Conservation (phyloP, 2,888 invertebrate genomes). For the Drosophila hamatofila region DNA sequence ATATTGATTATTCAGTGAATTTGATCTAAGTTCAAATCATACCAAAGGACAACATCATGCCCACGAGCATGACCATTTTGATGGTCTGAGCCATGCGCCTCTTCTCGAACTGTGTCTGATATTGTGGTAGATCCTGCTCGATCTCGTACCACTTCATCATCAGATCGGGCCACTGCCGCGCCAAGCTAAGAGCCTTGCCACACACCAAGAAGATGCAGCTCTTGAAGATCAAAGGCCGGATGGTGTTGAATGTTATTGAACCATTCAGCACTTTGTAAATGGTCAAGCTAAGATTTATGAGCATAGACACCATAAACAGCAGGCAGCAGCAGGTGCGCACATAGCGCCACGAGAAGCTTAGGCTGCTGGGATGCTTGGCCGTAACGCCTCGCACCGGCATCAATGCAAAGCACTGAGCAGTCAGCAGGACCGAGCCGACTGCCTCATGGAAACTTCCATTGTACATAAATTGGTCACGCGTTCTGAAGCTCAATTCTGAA, state of each 20-base stretch:
- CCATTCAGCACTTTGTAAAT: constrained; percentile 71
- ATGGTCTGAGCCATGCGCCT: constrained; percentile 83
- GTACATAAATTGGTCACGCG: constrained; percentile 70
- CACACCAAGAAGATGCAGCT: constrained; percentile 71
- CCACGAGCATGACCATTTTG: constrained; percentile 85
- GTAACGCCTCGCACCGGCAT: constrained; percentile 86
- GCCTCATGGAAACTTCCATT: constrained; percentile 84
- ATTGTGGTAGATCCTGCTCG: constrained; percentile 85
- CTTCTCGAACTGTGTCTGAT: constrained; percentile 79
- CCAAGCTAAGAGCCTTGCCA: constrained; percentile 85
- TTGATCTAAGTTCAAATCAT: constrained; percentile 32
- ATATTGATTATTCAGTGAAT: background rate
- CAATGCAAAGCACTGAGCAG: constrained; percentile 86
- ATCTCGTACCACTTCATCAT: constrained; percentile 86
- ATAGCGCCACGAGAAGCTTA: constrained; percentile 83
- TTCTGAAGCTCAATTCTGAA: constrained; percentile 11
- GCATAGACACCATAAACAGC: constrained; percentile 58
- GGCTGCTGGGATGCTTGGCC: constrained; percentile 84
- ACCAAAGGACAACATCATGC: constrained; percentile 86
- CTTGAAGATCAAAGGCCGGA: constrained; percentile 83
- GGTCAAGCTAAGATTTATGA: constrained; percentile 63
- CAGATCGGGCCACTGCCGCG: constrained; percentile 86
- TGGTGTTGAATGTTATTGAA: constrained; percentile 78
- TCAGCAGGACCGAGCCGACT: constrained; percentile 82
- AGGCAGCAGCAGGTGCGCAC: constrained; percentile 77